phyloP scores from a whole-genome alignment of 2,888 invertebrate species.

The Sphaerophoria taeniata region DNA sequence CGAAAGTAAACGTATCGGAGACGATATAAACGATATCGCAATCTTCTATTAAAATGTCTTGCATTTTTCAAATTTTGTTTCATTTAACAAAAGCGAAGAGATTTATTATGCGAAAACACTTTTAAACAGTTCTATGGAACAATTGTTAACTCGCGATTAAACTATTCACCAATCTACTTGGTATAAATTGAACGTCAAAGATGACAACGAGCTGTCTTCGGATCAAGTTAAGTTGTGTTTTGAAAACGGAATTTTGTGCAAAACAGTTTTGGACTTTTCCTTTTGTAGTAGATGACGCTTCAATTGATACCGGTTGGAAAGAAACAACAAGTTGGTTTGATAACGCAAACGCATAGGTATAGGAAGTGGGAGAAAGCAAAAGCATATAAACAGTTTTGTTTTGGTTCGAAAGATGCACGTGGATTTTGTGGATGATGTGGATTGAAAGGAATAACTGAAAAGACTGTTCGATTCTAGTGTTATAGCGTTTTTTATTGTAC shows the following conservation, averaged over 20 bases:
- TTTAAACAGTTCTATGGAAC: not conserved
- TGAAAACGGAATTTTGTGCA: conserved; percentile 65
- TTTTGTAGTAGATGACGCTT: conserved; percentile 58
- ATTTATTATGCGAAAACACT: not conserved
- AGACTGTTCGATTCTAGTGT: no score
- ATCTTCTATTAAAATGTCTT: conserved; percentile 32
- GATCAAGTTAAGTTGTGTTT: conserved; percentile 39
- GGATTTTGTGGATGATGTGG: no score
- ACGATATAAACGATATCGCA: conserved; percentile 55
- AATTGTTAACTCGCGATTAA: conserved; percentile 12
- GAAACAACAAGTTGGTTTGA: conserved; percentile 27
- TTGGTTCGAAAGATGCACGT: no score
- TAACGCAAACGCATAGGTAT: no score
- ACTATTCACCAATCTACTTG: conserved; percentile 11
- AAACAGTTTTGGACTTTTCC: conserved; percentile 29
- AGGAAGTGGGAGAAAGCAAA: conserved; percentile 3
- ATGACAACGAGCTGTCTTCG: not conserved
- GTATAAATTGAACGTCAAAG: conserved; percentile 12
- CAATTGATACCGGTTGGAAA: conserved; percentile 50
- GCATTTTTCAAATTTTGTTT: conserved; percentile 48
- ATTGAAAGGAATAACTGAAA: no score
- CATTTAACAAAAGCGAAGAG: conserved; percentile 27
- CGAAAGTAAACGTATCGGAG: conserved; percentile 47
- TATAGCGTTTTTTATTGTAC: no score
- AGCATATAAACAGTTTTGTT: not conserved